A percentile compares a stretch with the other conserved stretches of the same genome.
These are phyloP conservation scores for Nemopilema nomurai DNA, from an alignment of 30 jellyfish, hydroid and myxozoan species.

Conservation along the genomic window DNA sequence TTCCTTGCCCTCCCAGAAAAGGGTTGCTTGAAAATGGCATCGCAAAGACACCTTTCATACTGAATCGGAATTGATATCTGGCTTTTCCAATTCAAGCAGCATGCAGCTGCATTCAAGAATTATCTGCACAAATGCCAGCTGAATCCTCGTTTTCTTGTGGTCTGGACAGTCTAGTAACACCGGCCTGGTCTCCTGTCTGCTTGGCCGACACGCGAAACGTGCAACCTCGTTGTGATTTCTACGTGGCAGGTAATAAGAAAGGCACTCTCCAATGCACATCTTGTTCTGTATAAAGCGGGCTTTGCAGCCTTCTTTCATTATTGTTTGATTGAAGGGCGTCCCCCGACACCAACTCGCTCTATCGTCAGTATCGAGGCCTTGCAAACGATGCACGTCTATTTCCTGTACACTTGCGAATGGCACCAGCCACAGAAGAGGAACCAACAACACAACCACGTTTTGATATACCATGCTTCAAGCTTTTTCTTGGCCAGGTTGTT, in stretches of 20 bases:
- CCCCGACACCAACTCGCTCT: constrained; percentile 24
- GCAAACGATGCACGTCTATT: background rate
- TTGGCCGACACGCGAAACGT: constrained; percentile 26
- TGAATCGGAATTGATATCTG: constrained; percentile 5
- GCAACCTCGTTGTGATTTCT: constrained; percentile 16
- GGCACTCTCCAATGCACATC: constrained; percentile 44
- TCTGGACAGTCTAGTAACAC: constrained; percentile 23
- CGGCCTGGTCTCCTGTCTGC: constrained; percentile 3
- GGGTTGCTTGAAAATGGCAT: background rate
- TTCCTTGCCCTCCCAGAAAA: no score
- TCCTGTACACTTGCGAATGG: background rate
- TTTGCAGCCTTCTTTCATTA: constrained; percentile 16
- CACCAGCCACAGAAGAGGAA: background rate
- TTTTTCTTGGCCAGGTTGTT: background rate
- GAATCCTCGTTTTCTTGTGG: background rate
- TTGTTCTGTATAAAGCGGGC: constrained; percentile 9
- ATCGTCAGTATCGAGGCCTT: background rate
- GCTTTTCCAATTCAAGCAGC: constrained; percentile 19
- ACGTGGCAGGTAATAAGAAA: constrained; percentile 28
- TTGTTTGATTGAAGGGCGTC: constrained; percentile 10
- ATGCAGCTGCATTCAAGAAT: constrained; percentile 30
- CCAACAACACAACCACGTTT: background rate
- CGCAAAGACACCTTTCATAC: background rate
- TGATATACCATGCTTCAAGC: background rate
- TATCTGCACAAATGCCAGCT: constrained; percentile 14